Evolutionary conservation across 2,797 vertebrate species (phyloP), one percentile per base, ranked within the genome.

Genomic region (Neopelma chrysocephalum): DNA sequence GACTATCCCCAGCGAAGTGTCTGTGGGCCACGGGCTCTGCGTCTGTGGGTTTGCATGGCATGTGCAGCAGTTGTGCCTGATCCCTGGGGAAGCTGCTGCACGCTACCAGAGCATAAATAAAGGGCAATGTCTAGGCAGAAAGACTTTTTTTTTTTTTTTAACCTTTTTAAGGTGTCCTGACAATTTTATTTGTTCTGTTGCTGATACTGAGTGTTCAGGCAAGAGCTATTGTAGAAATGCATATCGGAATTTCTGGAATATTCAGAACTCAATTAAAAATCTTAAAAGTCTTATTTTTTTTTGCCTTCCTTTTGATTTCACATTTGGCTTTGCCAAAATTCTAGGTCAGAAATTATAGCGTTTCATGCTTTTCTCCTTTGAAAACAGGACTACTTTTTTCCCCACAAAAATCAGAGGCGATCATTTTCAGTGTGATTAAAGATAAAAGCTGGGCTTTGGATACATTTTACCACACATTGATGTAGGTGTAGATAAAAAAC

Each of bases 401-500:
- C 50, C 38, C 34, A 21, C 29, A 77, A 87, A 82, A 96, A 89
- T 89, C 83, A 87, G 81, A 87, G 81, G 64, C 2, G 3, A 92
- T 84, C 71, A 12, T 32, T 84, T 92, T 87, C 80, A 58, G 36
- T 26, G 51, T 31, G 71, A 91, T 84, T 90, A 80, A 47, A 85
- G 94, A 90, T 58, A 93, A 95, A 90, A 96, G 71, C 86, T 80
- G 88, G 80, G 76, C 73, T 86, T 77, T n/a, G 43, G 82, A n/a
- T 93, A 76, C 80, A 66, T 94, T 90, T 89, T 61, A 77, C 60
- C 64, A 51, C 77, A 90, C 83, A 50, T 1, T 70, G 86, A 85
- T 94, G 96, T 94, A 96, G 90, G 92, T 96, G 96, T 90, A 77
- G 96, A 95, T 85, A 80, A 94, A 96, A 96, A 93, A 2, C 85